Evolutionary conservation across 2,888 invertebrate species (phyloP).

Genomic region (Sminthurides aquaticus): DNA sequence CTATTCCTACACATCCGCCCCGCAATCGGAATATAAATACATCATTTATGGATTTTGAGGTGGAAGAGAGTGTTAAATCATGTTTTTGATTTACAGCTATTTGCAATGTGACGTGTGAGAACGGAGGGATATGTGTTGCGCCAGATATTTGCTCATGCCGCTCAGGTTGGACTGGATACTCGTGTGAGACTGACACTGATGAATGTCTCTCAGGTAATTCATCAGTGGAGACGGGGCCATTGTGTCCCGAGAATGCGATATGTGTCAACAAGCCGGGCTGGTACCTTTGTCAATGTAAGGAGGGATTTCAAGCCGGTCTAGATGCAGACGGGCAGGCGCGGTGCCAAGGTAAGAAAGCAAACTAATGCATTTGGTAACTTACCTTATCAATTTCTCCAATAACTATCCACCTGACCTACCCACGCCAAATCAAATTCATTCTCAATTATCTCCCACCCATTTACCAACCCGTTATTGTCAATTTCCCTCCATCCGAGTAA

Average conservation of each 20-base stretch:
- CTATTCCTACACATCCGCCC: too few relatives aligned
- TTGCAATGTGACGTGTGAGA: conserved; percentile 70
- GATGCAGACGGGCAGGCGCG: conserved; percentile 40
- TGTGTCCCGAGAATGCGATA: conserved; percentile 64
- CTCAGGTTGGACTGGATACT: conserved; percentile 69
- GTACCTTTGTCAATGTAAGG: conserved; percentile 78
- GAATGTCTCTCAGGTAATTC: conserved; percentile 64
- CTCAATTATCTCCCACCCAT: background rate
- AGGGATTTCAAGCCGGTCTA: conserved; percentile 56
- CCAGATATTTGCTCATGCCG: conserved; percentile 73
- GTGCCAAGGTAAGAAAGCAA: conserved; percentile 37
- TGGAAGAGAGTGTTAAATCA: too few relatives aligned
- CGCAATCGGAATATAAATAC: too few relatives aligned
- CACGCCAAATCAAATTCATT: background rate
- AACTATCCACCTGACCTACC: background rate
- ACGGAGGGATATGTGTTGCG: conserved; percentile 71
- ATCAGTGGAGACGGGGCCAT: conserved; percentile 25
- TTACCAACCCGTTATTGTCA: background rate
- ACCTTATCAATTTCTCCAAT: conserved; percentile 3
- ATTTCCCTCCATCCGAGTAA: background rate
- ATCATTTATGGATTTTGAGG: too few relatives aligned
- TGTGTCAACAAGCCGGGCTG: conserved; percentile 85
- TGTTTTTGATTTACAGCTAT: conserved; percentile 56
- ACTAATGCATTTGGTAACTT: conserved; percentile 8
- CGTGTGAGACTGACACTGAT: conserved; percentile 79